A percentile compares a stretch with the other conserved stretches of the same genome.
phyloP scores from a whole-genome alignment of 1,140 invertebrate species.

The Aplysia californica region DNA sequence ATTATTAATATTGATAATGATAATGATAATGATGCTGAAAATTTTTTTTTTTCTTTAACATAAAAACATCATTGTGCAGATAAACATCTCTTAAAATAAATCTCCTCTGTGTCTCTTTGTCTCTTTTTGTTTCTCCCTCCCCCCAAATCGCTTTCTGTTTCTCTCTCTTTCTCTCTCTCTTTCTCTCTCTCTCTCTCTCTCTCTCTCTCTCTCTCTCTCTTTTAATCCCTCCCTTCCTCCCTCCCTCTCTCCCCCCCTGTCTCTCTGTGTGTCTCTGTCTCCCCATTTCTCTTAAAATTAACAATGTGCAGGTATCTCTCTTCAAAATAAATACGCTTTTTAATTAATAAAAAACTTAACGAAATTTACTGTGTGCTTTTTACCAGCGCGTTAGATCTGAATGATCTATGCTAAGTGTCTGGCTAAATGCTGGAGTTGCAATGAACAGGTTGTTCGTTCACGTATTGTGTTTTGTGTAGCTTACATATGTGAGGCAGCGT shows the following conservation, averaged over 20 bases:
- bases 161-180: conserved; percentile 3
- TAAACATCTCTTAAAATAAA: neutral
- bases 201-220: conserved; percentile 5
- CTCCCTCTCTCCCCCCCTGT: neutral
- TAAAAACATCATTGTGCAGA: neutral
- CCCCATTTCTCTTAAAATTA: neutral
- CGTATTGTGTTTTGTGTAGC: no score
- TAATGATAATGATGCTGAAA: neutral
- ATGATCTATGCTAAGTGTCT: no score
- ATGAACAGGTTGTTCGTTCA: no score
- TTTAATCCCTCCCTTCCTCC: neutral
- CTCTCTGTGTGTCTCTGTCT: neutral
- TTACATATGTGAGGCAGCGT: no score
- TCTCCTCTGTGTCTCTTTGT: neutral
- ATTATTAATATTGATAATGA: neutral
- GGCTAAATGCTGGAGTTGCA: no score
- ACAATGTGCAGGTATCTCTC: neutral
- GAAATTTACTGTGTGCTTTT: neutral
- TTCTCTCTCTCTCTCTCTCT: conserved; percentile 4
- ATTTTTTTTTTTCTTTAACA: neutral
- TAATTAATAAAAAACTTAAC: no score
- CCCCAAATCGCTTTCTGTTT: neutral
- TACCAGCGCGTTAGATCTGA: no score
- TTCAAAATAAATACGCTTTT: neutral
- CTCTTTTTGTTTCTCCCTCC: neutral